phyloP scores from a whole-genome alignment of 2,888 invertebrate genomes.

The Lobophora halterata region DNA sequence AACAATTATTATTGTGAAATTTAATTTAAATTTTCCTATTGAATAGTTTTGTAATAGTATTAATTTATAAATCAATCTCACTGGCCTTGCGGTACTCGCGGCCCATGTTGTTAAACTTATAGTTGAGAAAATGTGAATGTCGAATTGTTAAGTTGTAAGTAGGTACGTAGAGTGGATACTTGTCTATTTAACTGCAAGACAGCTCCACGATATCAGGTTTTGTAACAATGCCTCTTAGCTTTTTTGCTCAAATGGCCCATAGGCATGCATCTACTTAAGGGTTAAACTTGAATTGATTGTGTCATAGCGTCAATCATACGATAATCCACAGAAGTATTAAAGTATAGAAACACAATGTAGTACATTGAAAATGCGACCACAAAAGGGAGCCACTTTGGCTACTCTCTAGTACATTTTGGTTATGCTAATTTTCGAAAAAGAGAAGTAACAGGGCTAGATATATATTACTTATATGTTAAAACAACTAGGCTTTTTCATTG shows the following conservation, averaged over 20 bases:
- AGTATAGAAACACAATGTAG: no score
- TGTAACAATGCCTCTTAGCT: conserved; percentile 32
- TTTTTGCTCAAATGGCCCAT: conserved; percentile 27
- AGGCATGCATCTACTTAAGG: conserved; percentile 4
- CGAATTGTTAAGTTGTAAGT: conserved; percentile 10
- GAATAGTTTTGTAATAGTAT: conserved; percentile 41
- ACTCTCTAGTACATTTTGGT: no score
- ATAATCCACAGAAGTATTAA: no score
- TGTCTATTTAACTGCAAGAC: conserved; percentile 27
- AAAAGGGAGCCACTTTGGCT: no score
- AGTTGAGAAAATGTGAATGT: conserved; percentile 24
- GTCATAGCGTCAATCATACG: no score
- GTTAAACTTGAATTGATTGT: conserved; percentile 23
- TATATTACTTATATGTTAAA: no score
- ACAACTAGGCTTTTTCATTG: no score
- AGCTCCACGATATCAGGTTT: conserved; percentile 29
- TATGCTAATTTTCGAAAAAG: no score
- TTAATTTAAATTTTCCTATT: conserved; percentile 36
- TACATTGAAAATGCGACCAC: no score
- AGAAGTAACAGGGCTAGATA: no score
- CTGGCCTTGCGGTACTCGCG: conserved; percentile 26
- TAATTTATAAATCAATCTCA: conserved; percentile 38
- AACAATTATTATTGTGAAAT: conserved; percentile 51
- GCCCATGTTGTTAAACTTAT: conserved; percentile 12
- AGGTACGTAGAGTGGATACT: conserved; percentile 12